Conservation (phyloP, 2,113 vertebrate species). For the Pangasianodon gigas region DNA sequence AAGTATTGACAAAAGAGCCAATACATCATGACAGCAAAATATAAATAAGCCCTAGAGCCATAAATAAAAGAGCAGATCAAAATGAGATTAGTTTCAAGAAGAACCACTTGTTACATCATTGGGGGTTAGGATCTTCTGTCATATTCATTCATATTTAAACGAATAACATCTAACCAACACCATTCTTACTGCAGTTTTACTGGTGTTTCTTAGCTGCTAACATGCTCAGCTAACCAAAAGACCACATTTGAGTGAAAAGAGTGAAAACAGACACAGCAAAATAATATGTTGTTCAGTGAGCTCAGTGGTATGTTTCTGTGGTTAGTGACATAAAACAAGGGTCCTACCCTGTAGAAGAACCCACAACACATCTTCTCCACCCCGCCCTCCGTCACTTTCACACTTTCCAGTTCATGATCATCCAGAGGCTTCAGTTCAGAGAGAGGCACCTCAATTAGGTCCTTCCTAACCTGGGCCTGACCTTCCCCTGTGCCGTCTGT, state of each 20-base stretch:
- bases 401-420: conserved; percentile 65
- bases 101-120: not conserved
- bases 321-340: not conserved
- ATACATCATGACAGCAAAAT: too few species aligned
- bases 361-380: conserved; percentile 94
- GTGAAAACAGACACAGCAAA: not conserved
- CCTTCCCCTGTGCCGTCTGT: conserved; percentile 64
- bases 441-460: conserved; percentile 86
- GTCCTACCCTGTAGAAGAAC: conserved; percentile 93
- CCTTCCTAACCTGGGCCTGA: conserved; percentile 70
- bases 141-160: not conserved
- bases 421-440: conserved; percentile 80
- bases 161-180: not conserved
- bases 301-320: not conserved
- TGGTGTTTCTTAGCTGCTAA: not conserved
- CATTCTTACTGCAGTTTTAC: not conserved
- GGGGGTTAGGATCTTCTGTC: not conserved
- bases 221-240: not conserved
- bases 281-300: not conserved
- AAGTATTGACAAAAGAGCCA: not conserved
- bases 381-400: conserved; percentile 75
- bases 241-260: not conserved
- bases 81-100: not conserved
- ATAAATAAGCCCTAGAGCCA: not conserved
- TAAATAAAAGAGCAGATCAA: not conserved